Base-by-base conservation (phyloP, 2,888 invertebrate genomes). In the Phengaris alcon region DNA sequence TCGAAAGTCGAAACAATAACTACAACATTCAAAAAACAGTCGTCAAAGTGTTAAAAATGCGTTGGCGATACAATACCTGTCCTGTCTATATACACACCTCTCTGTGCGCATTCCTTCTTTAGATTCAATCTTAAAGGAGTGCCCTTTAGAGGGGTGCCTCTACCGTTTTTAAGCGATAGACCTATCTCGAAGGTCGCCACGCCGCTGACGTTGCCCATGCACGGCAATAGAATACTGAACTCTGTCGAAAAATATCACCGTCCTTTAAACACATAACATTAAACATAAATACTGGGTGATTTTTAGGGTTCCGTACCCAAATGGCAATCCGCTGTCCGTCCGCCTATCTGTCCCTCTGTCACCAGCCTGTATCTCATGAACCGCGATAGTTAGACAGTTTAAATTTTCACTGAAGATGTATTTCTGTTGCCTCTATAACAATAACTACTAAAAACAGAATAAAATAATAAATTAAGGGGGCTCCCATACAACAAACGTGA, bases 21-120 rank as follows among this genome's bases (percentile, higher is more conserved):
- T 81, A 83, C 80, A 82, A 78, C 78, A 85, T 77, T 79, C 80
- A 85, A 86, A 85, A 88, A 83, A 86, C 85, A 87, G 83, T 82
- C 87, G 88, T 85, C 83, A 83, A 87, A 93, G 91, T 90, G 94
- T 94, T 94, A 94, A 93, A 93, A 94, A 93, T 93, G 93, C 93
- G 91, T 93, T 93, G 94, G 93, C 93, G 94, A 94, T 94, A 94
- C 94, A 89, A 94, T 94, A 94, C 94, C 94, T 94, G 94, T 91
- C 93, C 90, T 92, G 93, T 92, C 92, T 90, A 95, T 94, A 95
- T 95, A 96, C 96, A 96, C 96, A 97, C 97, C 97, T 96, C 97
- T 96, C 94, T 97, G 97, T 90, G 97, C 96, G 95, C 98, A 98
- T 95, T 98, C 98, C 95, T 98, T 98, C 93, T 97, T 96, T 87